A percentile compares a stretch with the other conserved stretches of the same genome.
These are phyloP conservation scores for Mustela nigripes DNA, from an alignment of 2,113 vertebrate genomes.

Conservation along the genomic window DNA sequence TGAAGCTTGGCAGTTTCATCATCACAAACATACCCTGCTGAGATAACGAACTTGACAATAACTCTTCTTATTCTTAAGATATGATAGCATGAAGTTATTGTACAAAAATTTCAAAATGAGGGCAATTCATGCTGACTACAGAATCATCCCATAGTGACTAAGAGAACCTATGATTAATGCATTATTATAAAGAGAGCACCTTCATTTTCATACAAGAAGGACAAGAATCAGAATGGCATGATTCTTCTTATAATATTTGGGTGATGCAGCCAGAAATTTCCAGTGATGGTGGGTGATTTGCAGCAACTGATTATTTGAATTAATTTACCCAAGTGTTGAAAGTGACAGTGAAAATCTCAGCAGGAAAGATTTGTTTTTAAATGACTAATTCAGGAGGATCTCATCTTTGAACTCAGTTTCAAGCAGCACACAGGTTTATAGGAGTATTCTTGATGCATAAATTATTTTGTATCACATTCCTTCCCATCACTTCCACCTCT, in stretches of 20 bases:
- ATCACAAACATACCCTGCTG: slow-evolving; percentile 72
- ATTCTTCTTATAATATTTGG: slow-evolving; percentile 17
- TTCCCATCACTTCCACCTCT: background rate
- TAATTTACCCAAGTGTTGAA: slow-evolving; percentile 35
- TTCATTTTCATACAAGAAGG: slow-evolving; percentile 20
- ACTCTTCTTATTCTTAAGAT: slow-evolving; percentile 55
- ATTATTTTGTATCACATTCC: background rate
- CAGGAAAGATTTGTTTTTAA: slow-evolving; percentile 33
- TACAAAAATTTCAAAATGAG: slow-evolving; percentile 54
- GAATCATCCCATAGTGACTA: slow-evolving; percentile 25
- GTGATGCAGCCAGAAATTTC: background rate
- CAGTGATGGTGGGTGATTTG: background rate
- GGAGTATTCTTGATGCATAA: background rate
- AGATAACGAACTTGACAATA: slow-evolving; percentile 78
- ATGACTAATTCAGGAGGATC: background rate
- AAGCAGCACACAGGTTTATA: background rate
- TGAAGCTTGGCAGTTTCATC: slow-evolving; percentile 79
- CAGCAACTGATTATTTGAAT: slow-evolving; percentile 44
- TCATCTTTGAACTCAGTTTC: background rate
- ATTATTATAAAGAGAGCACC: slow-evolving; percentile 33
- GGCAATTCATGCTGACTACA: slow-evolving; percentile 57
- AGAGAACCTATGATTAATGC: slow-evolving; percentile 45
- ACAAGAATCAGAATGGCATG: background rate
- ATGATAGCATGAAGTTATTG: slow-evolving; percentile 45
- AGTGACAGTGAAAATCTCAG: slow-evolving; percentile 8